Conservation (phyloP, 2,797 vertebrate species). For the Hemibagrus guttatus region DNA sequence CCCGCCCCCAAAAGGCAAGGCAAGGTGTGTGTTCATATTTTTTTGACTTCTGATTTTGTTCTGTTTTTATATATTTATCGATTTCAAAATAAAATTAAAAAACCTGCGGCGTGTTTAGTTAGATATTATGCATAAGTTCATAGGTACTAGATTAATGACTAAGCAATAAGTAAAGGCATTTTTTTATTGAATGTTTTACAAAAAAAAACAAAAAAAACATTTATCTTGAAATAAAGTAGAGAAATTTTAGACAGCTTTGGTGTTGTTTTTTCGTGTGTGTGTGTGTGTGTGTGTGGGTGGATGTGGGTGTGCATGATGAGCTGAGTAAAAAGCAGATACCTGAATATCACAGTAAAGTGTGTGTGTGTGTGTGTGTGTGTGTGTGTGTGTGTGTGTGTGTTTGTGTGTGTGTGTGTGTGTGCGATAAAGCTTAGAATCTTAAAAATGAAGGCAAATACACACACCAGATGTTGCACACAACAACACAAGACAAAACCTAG, state of each 20-base stretch:
- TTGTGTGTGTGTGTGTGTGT: too few species aligned
- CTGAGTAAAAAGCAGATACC: neutral
- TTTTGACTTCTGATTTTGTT: slow-evolving; percentile 62
- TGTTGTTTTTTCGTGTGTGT: slow-evolving; percentile 45
- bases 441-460: too few species aligned
- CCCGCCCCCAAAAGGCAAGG: slow-evolving; percentile 56
- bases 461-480: too few species aligned
- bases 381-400: too few species aligned
- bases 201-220: slow-evolving; percentile 63
- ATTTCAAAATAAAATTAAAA: slow-evolving; percentile 61
- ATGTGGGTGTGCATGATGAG: neutral
- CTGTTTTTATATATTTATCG: slow-evolving; percentile 69
- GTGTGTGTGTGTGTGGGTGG: slow-evolving; percentile 29
- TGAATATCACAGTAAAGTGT: neutral
- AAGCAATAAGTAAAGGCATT: slow-evolving; percentile 80
- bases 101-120: slow-evolving; percentile 69
- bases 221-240: slow-evolving; percentile 83
- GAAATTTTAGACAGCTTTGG: slow-evolving; percentile 74
- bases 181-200: slow-evolving; percentile 85
- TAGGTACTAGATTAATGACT: slow-evolving; percentile 72
- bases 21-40: slow-evolving; percentile 62
- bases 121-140: slow-evolving; percentile 77
- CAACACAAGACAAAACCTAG: too few species aligned
- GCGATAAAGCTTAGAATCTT: neutral
- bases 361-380: neutral